Base-by-base conservation (phyloP, 2,888 invertebrate species). In the Seira ritae region DNA sequence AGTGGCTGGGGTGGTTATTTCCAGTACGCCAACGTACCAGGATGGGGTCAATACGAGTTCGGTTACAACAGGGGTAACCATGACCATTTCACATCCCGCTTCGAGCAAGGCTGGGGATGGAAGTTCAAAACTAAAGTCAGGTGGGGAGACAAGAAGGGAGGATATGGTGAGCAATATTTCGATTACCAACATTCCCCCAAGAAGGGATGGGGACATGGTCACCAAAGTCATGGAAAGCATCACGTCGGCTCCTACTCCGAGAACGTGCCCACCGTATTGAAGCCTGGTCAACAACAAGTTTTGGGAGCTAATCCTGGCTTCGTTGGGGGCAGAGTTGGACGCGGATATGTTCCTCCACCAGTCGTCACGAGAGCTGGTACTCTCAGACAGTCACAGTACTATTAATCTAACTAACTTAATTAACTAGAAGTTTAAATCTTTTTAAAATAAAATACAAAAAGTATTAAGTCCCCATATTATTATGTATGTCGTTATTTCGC, bases 1-100 rank as follows among this genome's bases (percentile, higher is more conserved):
- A 70, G 70, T 60, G 78, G 78, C 0, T 78, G 78, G 78, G 78
- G 78, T 17, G 90, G 90, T 10, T 90, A 89, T 81, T 90, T 90
- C 89, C 90, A 90, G 84, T 91, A 90, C 86, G 90, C 90, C 17
- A 90, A 90, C 79, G 90, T 91, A 1, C 91, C 91, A 15, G 89
- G 89, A 1, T 89, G 89, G 77, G 89, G 90, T 50, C 89, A 90
- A 70, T 90, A 90, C 87, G 90, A 90, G 84, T 90, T 90, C 74
- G 90, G 90, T 6, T 90, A 89, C 88, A 89, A 89, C 67, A 86
- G 90, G 62, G 91, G 91, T 67, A 91, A 91, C 85, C 89, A 89
- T 1, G 84, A 89, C 67, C 90, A 91, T 85, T 89, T 89, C 86
- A 90, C 90, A 20, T 89, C 90, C 70, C 87, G 91, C 20, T 90